Base-by-base conservation (phyloP, 2,113 vertebrate genomes). In the Phalacrocorax brasilianus region DNA sequence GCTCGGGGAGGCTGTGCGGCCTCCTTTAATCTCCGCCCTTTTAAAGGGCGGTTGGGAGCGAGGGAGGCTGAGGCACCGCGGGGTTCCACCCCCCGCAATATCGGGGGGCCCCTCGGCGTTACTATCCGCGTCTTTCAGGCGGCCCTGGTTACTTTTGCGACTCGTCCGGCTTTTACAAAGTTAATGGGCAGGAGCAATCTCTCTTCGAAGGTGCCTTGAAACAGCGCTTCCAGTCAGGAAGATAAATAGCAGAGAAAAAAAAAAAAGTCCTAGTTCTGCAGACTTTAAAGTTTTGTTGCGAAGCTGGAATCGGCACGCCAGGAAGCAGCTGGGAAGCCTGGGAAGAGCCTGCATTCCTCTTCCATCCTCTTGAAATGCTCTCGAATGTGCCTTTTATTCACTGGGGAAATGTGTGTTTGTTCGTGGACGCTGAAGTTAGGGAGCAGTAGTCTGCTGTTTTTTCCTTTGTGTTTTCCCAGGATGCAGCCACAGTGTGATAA, bases 351-450 rank as follows among this genome's bases (percentile, higher is more conserved):
- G 30, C 63, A 44, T 87, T 85, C 23, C 10, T 61, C 84, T 84
- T 72, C 40, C 1, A 0, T n/a, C 8, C 5, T 73, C 42, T 52
- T 49, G 45, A 76, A 81, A 47, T 23, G 33, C 30, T 65, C 15
- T 63, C 26, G 18, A 47, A 1, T 1, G 3, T 33, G 27, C 19
- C 5, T 62, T 74, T 86, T 87, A 35, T 77, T 83, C 32, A 1
- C 22, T 16, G 27, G 16, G 35, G 76, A 75, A 79, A 22, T 0
- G 2, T 1, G 0, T 3, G 0, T 14, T 8, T 55, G 83, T 58
- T 63, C 44, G 45, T 33, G 49, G 38, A 22, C 1, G 2, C 62
- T 8, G 28, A 65, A n/a, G 14, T 82, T 68, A 30, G 44, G 47
- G 23, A 65, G 23, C 70, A 16, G 33, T 27, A 38, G 22, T 49